Conservation (phyloP, 2,888 invertebrate species). For the Drosophila rellima region DNA sequence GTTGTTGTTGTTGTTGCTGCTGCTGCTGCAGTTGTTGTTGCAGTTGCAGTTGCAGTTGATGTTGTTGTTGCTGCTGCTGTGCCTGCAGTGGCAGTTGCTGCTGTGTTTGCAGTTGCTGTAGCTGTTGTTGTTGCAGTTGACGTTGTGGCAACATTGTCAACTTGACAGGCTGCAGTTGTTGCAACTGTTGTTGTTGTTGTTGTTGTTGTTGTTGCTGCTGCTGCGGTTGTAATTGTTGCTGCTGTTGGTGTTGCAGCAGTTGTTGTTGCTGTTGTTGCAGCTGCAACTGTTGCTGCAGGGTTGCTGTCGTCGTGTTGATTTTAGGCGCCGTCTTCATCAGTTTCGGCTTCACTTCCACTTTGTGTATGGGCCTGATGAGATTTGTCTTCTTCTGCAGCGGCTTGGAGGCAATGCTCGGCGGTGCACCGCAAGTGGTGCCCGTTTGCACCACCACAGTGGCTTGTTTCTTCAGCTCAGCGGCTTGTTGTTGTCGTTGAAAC, state of each 20-base stretch:
- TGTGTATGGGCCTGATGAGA: constrained; percentile 81
- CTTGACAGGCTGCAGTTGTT: constrained; percentile 47
- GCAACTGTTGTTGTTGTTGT: constrained; percentile 22
- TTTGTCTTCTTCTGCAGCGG: constrained; percentile 78
- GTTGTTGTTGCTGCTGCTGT: constrained; percentile 30
- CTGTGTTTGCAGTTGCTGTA: constrained; percentile 23
- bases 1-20: constrained; percentile 20
- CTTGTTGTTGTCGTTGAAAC: constrained; percentile 43
- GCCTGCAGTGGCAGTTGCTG: constrained; percentile 28
- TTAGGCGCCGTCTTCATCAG: constrained; percentile 71
- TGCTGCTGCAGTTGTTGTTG: constrained; percentile 27
- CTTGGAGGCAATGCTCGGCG: constrained; percentile 72
- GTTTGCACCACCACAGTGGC: constrained; percentile 33
- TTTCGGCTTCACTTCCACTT: constrained; percentile 83
- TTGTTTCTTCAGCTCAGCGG: constrained; percentile 55
- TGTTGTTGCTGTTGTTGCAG: constrained; percentile 26
- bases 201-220: constrained; percentile 25
- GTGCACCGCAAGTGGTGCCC: constrained; percentile 67
- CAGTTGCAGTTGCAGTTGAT: constrained; percentile 16
- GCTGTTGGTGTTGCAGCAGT: constrained; percentile 43
- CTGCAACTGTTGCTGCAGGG: constrained; percentile 31
- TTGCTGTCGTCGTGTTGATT: constrained; percentile 22
- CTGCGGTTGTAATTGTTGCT: constrained; percentile 16
- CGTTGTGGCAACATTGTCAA: constrained; percentile 54
- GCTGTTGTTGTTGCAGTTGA: constrained; percentile 40